These are phyloP conservation scores for Chydorus sphaericus DNA, from an alignment of 2,888 invertebrate species.

Conservation along the genomic window DNA sequence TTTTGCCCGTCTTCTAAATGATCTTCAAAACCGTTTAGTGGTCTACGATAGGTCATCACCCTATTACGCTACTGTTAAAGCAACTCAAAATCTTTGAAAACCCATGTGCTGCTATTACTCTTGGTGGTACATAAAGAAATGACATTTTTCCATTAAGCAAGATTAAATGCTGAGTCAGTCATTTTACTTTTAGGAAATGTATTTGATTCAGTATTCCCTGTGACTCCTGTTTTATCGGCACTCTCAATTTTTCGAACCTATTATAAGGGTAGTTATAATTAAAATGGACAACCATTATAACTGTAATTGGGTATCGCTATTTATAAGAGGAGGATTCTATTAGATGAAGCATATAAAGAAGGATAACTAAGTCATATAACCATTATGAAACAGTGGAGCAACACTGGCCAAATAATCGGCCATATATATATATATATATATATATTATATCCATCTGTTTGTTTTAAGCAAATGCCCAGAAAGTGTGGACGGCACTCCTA, in stretches of 20 bases:
- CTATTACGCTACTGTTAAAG: conserved; percentile 37
- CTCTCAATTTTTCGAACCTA: conserved; percentile 15
- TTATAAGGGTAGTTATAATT: too few relatives aligned
- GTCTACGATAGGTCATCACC: conserved; percentile 32
- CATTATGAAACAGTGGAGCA: too few relatives aligned
- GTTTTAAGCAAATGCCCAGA: conserved; percentile 29
- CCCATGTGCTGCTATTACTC: conserved; percentile 31
- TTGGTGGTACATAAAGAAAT: too few relatives aligned
- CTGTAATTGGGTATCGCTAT: background rate
- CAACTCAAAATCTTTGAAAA: conserved; percentile 37
- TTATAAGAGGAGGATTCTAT: too few relatives aligned
- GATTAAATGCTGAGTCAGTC: too few relatives aligned
- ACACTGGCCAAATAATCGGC: conserved; percentile 25
- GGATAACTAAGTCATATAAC: too few relatives aligned
- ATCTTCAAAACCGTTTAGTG: conserved; percentile 16
- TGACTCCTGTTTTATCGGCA: conserved; percentile 23
- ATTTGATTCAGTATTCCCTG: conserved; percentile 35
- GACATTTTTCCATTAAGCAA: too few relatives aligned
- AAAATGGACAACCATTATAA: too few relatives aligned
- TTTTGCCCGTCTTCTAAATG: conserved; percentile 35
- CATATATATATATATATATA: too few relatives aligned
- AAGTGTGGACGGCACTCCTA: conserved; percentile 27
- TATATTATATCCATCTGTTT: conserved; percentile 37
- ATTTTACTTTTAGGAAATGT: too few relatives aligned
- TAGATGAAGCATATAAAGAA: too few relatives aligned